phyloP scores from a whole-genome alignment of 2,888 invertebrate species.

The Tachina grossa region DNA sequence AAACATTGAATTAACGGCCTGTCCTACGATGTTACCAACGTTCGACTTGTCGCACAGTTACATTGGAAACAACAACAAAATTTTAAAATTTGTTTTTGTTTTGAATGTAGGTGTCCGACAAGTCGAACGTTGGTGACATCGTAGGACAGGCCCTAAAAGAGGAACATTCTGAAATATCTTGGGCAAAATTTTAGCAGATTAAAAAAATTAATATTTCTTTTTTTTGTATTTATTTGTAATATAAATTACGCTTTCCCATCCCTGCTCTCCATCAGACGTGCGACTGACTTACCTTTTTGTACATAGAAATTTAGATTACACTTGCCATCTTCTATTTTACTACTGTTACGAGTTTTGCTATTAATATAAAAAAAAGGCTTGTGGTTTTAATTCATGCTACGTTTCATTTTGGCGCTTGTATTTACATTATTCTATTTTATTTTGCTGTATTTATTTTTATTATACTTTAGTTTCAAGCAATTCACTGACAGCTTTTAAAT shows the following conservation, averaged over 20 bases:
- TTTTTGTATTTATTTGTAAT: too few relatives aligned
- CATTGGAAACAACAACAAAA: too few relatives aligned
- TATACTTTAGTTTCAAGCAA: constrained; percentile 40
- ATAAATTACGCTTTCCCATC: background rate
- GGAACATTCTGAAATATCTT: too few relatives aligned
- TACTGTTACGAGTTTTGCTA: constrained; percentile 25
- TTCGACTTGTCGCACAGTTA: too few relatives aligned
- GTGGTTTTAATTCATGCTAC: constrained; percentile 62
- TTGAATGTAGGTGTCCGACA: too few relatives aligned
- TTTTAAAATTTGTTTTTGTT: too few relatives aligned
- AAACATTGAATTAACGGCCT: too few relatives aligned
- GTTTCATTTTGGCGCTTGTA: constrained; percentile 41
- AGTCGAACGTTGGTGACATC: too few relatives aligned
- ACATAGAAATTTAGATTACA: constrained; percentile 23
- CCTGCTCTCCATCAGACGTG: constrained; percentile 7
- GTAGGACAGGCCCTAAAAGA: too few relatives aligned
- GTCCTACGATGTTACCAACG: too few relatives aligned
- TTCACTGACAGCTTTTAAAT: constrained; percentile 40
- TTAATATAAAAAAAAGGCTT: constrained; percentile 54
- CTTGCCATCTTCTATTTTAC: constrained; percentile 12
- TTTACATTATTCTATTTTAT: background rate
- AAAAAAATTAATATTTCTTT: background rate
- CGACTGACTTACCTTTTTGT: background rate
- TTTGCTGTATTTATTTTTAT: constrained; percentile 35
- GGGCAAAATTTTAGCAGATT: too few relatives aligned